Base-by-base conservation (phyloP, 2,888 invertebrate species). In the Antheraea assamensis region DNA sequence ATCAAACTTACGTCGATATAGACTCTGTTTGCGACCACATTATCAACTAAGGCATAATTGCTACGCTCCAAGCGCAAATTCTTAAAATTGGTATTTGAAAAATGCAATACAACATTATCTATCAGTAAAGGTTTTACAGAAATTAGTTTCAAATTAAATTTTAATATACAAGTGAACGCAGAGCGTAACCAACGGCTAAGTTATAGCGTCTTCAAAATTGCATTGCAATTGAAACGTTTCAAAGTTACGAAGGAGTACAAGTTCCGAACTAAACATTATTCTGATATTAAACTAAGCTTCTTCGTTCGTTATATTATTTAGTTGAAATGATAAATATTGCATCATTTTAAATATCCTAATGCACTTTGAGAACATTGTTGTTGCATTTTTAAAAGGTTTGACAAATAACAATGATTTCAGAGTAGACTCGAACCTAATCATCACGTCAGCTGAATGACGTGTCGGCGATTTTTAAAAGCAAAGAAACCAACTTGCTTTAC, bases 141-240 rank as follows among this genome's bases (percentile, higher is more conserved):
- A 58, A 58, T n/a, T 21, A 24, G 58, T 24, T 58, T 58, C 24
- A 10, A 58, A 58, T 3, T 58, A 2, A 3, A 58, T 58, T 58
- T 58, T 24, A 58, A 24, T 58, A 58, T 58, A 58, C 13, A 15
- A 5, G 27, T 17, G 61, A 66, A 52, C 1, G 31, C 21, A 73
- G 58, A 55, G 73, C 52, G 42, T 61, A 73, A 73, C 73, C 30
- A 70, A 73, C 70, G 27, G 66, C 72, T 35, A 73, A 73, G 73
- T 73, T 73, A 58, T 70, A 52, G 75, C 74, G 73, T 49, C 74
- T 77, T 75, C 77, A 76, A 78, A 78, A 77, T 76, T 76, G 75
- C 75, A 76, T 73, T 76, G 76, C 78, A 75, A 78, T 77, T 76
- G 77, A 78, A 76, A 77, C 75, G 74, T 66, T 72, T 70, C 55